Conservation (phyloP, 2,888 invertebrate species). For the Belgica antarctica region DNA sequence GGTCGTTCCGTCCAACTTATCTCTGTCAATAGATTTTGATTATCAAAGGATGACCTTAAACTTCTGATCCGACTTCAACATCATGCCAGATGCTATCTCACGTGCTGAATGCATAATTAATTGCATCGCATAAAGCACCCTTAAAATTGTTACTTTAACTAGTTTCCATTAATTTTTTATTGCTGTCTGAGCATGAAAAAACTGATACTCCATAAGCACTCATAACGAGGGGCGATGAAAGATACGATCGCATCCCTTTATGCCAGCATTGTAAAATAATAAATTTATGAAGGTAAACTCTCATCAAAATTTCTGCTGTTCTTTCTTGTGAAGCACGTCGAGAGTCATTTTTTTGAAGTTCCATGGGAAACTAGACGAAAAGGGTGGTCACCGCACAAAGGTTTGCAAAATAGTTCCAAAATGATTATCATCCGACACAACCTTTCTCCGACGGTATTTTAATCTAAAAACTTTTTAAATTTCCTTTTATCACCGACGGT, state of each 20-base stretch:
- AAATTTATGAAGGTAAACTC: constrained; percentile 35
- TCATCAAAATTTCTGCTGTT: not conserved
- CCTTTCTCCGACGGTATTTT: not conserved
- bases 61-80: too few species aligned
- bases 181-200: not conserved
- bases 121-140: not conserved
- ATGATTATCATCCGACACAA: not conserved
- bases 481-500: not conserved
- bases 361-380: not conserved
- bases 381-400: not conserved
- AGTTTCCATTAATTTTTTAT: constrained; percentile 17
- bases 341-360: constrained; percentile 8
- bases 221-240: not conserved
- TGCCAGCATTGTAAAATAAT: not conserved
- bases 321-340: not conserved
- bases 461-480: not conserved
- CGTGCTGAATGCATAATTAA: constrained; percentile 17
- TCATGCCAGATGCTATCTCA: not conserved
- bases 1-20: too few species aligned
- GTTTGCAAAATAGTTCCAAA: not conserved
- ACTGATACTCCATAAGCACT: too few species aligned
- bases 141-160: not conserved
- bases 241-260: constrained; percentile 5
- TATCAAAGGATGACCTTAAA: too few species aligned
- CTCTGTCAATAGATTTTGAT: too few species aligned